Evolutionary conservation across 2,113 vertebrate species (phyloP).

Genomic region (Pogonocichla stellata): DNA sequence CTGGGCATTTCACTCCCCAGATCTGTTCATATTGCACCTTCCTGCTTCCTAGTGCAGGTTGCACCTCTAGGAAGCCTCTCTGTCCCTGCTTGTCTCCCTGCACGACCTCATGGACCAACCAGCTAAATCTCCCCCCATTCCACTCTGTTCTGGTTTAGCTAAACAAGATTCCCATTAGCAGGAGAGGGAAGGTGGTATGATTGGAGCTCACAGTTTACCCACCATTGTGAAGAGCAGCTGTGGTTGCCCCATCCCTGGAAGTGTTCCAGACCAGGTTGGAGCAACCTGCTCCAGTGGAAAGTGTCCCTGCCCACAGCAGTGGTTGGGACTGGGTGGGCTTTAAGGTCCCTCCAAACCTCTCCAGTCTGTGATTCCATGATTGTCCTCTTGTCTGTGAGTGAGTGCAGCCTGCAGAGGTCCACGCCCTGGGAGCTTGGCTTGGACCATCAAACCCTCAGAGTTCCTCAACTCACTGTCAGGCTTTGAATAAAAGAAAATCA

Average conservation of each 20-base stretch:
- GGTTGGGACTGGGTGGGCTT: background rate
- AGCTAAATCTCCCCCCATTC: background rate
- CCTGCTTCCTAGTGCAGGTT: background rate
- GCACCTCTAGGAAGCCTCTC: background rate
- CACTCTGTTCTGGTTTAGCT: background rate
- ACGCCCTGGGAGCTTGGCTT: background rate
- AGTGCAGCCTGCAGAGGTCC: background rate
- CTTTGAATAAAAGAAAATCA: background rate
- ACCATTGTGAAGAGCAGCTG: background rate
- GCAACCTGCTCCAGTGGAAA: background rate
- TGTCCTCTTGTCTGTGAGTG: background rate
- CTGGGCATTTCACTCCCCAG: background rate
- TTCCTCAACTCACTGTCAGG: background rate
- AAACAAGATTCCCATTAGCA: background rate
- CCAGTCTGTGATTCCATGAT: background rate
- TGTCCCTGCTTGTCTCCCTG: background rate
- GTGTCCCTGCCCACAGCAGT: background rate
- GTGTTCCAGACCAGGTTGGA: background rate
- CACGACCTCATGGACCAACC: background rate
- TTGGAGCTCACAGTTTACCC: background rate
- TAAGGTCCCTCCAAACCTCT: background rate
- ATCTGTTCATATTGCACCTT: background rate
- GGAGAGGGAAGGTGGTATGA: background rate
- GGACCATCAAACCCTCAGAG: background rate
- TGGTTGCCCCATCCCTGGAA: background rate